Conservation (phyloP, 2,113 vertebrate genomes). For the Bagarius yarrelli region DNA sequence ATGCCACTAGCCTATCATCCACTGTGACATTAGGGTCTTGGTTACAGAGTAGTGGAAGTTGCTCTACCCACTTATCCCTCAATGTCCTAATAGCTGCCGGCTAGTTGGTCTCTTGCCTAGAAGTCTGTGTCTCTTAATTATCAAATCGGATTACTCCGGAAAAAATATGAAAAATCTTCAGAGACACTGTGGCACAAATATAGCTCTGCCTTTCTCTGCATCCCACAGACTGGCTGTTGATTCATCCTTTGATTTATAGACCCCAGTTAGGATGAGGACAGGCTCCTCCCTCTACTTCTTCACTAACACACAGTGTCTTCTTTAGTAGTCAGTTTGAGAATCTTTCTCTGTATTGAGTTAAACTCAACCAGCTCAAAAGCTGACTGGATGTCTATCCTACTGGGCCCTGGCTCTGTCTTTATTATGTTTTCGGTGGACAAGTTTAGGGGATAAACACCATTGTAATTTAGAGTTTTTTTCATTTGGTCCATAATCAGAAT, state of each 20-base stretch:
- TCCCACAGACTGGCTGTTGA: background rate
- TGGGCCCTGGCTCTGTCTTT: slow-evolving; percentile 1
- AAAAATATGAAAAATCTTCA: no score
- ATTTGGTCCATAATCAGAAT: background rate
- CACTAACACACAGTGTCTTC: slow-evolving; percentile 10
- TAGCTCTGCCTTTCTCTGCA: background rate
- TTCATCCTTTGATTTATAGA: background rate
- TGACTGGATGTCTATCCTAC: background rate
- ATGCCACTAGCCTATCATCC: no score
- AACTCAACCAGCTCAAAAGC: slow-evolving; percentile 2
- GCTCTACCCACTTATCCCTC: no score
- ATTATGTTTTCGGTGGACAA: background rate
- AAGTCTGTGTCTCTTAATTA: no score
- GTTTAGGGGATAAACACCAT: background rate
- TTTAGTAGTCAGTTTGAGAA: background rate
- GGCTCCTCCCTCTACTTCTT: background rate
- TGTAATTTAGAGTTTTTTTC: background rate
- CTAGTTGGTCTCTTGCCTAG: no score
- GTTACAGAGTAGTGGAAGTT: no score
- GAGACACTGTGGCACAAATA: no score
- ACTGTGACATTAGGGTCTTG: no score
- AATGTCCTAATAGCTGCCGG: no score
- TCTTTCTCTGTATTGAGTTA: background rate
- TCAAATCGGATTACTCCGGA: no score
- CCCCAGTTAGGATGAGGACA: background rate